These are phyloP conservation scores for Achatina immaculata DNA, from an alignment of 1,140 invertebrate species.

Conservation along the genomic window DNA sequence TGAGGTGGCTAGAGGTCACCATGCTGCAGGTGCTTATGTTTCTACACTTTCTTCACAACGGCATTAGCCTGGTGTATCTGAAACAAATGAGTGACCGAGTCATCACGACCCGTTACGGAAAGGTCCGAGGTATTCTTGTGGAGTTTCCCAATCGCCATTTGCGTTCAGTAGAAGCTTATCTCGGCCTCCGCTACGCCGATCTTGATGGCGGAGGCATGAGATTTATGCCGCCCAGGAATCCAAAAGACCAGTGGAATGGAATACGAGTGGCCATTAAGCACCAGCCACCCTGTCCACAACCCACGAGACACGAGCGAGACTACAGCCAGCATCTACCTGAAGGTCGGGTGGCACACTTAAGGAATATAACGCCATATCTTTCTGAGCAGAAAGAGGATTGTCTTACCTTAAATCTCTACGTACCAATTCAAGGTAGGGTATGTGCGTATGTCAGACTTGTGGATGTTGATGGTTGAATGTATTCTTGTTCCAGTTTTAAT, in stretches of 20 bases:
- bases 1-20: background rate
- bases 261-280: constrained; percentile 84
- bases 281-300: constrained; percentile 85
- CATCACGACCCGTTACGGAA: constrained; percentile 78
- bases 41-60: background rate
- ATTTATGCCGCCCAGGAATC: constrained; percentile 93
- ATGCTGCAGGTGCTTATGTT: constrained; percentile 4
- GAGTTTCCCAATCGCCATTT: constrained; percentile 85
- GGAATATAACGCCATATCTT: constrained; percentile 86
- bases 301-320: constrained; percentile 80
- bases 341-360: constrained; percentile 87
- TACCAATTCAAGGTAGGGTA: constrained; percentile 89
- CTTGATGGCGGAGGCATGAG: constrained; percentile 89
- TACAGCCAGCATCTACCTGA: constrained; percentile 81
- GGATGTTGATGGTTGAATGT: too few species aligned
- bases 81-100: constrained; percentile 70
- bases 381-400: constrained; percentile 96
- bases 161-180: constrained; percentile 88
- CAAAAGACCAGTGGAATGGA: constrained; percentile 83
- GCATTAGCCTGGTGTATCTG: constrained; percentile 42
- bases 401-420: constrained; percentile 96
- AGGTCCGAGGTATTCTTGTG: constrained; percentile 87
- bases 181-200: constrained; percentile 94
- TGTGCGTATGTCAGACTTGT: too few species aligned
- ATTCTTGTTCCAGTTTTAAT: too few species aligned